These are phyloP conservation scores for Meriones unguiculatus DNA, from an alignment of 2,113 vertebrate species.

Conservation along the genomic window DNA sequence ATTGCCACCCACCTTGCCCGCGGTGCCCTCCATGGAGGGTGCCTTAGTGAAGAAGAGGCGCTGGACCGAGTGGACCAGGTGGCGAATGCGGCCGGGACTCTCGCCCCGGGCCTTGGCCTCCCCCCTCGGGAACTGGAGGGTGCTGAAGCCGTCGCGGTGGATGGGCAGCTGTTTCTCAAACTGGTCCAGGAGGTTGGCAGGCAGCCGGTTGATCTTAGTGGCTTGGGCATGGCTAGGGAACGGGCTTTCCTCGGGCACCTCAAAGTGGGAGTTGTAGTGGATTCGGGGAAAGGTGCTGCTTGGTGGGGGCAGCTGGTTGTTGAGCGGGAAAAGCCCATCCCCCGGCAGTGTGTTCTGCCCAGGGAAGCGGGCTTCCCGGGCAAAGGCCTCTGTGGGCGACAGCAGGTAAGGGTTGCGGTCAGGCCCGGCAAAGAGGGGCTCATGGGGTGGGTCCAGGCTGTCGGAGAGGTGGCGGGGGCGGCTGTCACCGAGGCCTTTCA, in stretches of 20 bases:
- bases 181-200: constrained; percentile 96
- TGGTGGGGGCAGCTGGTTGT: constrained; percentile 96
- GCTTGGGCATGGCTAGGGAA: constrained; percentile 93
- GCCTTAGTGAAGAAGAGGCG: constrained; percentile 95
- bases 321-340: constrained; percentile 95
- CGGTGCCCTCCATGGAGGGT: constrained; percentile 92
- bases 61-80: constrained; percentile 97
- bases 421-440: constrained; percentile 91
- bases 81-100: constrained; percentile 97
- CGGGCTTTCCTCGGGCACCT: constrained; percentile 95
- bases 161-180: constrained; percentile 98
- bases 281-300: constrained; percentile 98
- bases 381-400: constrained; percentile 95
- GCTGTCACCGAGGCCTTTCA: constrained; percentile 96
- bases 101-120: constrained; percentile 95
- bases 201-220: constrained; percentile 94
- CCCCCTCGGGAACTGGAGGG: constrained; percentile 95
- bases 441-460: constrained; percentile 93
- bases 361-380: constrained; percentile 92
- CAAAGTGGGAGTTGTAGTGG: constrained; percentile 98
- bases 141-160: constrained; percentile 97
- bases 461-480: constrained; percentile 95
- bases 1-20: constrained; percentile 93
- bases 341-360: constrained; percentile 89
- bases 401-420: constrained; percentile 95